These are phyloP conservation scores for Epizoanthus stellaris DNA, from an alignment of 92 coral and sea anemone species.

Conservation along the genomic window DNA sequence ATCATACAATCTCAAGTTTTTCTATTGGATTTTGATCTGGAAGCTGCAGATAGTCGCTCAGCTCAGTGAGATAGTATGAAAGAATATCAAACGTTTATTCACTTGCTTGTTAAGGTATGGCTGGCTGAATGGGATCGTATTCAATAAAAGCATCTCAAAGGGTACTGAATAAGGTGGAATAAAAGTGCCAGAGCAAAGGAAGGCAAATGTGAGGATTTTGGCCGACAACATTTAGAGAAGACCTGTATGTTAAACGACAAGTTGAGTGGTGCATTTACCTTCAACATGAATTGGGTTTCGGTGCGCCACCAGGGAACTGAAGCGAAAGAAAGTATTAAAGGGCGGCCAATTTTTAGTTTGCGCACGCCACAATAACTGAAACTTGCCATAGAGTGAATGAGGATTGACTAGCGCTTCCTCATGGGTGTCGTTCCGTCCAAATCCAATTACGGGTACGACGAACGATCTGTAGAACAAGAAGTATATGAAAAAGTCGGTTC, in stretches of 20 bases:
- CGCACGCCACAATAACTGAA: conserved; percentile 26
- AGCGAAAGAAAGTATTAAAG: conserved; percentile 37
- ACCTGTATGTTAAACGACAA: too few species aligned
- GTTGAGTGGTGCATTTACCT: conserved; percentile 36
- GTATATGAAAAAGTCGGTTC: too few species aligned
- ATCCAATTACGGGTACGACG: conserved; percentile 71
- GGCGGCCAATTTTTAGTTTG: conserved; percentile 51
- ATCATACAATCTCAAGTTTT: too few species aligned
- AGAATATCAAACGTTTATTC: too few species aligned
- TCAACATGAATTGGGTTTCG: conserved; percentile 68
- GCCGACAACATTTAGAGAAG: background rate
- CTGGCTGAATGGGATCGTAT: too few species aligned
- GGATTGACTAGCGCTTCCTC: background rate
- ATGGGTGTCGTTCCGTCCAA: conserved; percentile 65
- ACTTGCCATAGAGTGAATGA: background rate
- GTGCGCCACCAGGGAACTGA: conserved; percentile 52
- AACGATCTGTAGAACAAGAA: conserved; percentile 36
- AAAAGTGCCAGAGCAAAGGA: background rate
- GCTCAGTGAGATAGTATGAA: too few species aligned
- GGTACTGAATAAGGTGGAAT: too few species aligned
- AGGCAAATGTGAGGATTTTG: background rate
- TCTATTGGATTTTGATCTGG: too few species aligned
- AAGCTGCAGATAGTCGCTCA: too few species aligned
- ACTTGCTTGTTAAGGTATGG: too few species aligned
- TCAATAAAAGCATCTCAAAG: too few species aligned